Conservation (phyloP, 2,797 vertebrate species). For the Scolopax bukidnonensis region DNA sequence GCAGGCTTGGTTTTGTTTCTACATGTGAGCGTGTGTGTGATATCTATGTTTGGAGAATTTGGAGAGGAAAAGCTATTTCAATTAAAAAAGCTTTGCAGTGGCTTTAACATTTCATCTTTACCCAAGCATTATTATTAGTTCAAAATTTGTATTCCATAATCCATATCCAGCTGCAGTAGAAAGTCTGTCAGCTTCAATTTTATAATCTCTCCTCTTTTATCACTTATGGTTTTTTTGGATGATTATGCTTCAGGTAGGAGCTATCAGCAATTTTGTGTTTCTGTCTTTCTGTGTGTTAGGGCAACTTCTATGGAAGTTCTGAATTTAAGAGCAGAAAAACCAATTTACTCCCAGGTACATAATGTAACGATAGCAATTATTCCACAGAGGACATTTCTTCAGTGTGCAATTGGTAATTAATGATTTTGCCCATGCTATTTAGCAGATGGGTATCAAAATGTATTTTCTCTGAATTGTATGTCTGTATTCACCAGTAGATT, state of each 20-base stretch:
- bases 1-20: slow-evolving; percentile 60
- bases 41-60: background rate
- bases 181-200: background rate
- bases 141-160: background rate
- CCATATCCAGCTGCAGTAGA: background rate
- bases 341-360: background rate
- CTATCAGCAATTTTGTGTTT: background rate
- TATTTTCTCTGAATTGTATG: background rate
- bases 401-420: background rate
- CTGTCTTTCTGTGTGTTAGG: background rate
- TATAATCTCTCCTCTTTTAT: background rate
- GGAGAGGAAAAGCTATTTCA: background rate
- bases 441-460: background rate
- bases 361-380: background rate
- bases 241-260: background rate
- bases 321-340: background rate
- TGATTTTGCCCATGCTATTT: background rate
- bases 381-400: background rate
- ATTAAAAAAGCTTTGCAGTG: background rate
- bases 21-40: background rate
- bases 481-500: background rate
- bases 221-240: background rate
- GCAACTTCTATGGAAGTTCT: background rate
- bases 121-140: background rate
- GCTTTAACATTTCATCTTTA: background rate